Conservation (phyloP, 2,797 vertebrate genomes). For the Notamacropus eugenii region DNA sequence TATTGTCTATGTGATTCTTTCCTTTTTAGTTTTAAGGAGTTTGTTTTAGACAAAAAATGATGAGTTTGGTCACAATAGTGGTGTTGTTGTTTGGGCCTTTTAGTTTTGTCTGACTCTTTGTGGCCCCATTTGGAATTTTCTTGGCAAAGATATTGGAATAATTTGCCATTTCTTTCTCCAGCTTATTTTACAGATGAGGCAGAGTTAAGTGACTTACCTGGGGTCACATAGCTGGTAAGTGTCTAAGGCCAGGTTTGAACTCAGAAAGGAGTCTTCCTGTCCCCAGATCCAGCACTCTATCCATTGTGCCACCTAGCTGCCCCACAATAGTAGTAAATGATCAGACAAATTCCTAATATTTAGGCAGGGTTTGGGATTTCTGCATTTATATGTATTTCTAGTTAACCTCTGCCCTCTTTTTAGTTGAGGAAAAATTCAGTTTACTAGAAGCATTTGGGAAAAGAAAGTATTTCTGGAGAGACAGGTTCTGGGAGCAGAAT, state of each 20-base stretch:
- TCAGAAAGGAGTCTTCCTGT: neutral
- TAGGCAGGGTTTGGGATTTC: neutral
- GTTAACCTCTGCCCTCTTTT: neutral
- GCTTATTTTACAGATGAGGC: neutral
- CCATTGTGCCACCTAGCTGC: neutral
- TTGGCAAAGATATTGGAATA: neutral
- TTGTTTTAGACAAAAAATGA: neutral
- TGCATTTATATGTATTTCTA: neutral
- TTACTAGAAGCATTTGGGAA: neutral
- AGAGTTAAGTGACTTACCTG: neutral
- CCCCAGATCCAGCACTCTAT: neutral
- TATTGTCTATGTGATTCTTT: neutral
- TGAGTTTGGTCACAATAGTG: neutral
- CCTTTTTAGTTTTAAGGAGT: neutral
- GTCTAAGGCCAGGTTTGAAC: neutral
- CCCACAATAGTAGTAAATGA: neutral
- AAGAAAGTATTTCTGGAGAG: neutral
- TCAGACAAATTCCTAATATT: neutral
- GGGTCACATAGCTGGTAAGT: neutral
- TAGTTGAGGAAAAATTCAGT: neutral
- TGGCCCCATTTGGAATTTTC: neutral
- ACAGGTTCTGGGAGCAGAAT: neutral
- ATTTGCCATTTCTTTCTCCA: neutral
- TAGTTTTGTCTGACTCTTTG: neutral
- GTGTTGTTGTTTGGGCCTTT: neutral